phyloP scores from a whole-genome alignment of 2,797 vertebrate genomes.

The Sorex maritimensis region DNA sequence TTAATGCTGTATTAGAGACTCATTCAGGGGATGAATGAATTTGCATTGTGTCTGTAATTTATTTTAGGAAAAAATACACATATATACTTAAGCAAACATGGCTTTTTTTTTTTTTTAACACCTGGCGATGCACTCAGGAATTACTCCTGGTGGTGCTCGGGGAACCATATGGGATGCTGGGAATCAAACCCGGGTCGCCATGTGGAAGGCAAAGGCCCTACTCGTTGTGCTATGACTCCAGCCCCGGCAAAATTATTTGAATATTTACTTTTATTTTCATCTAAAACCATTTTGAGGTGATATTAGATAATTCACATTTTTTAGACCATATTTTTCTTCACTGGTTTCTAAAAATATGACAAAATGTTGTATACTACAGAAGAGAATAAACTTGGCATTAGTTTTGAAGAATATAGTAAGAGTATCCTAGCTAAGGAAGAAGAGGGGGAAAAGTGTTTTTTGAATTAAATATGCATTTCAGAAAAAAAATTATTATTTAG shows the following conservation, averaged over 20 bases:
- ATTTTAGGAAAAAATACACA: slow-evolving; percentile 47
- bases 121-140: too few relatives aligned
- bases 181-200: too few relatives aligned
- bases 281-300: slow-evolving; percentile 44
- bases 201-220: too few relatives aligned
- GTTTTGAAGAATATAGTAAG: neutral
- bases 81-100: neutral
- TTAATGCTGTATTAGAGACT: slow-evolving; percentile 44
- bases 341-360: slow-evolving; percentile 48
- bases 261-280: slow-evolving; percentile 16
- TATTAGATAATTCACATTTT: slow-evolving; percentile 39
- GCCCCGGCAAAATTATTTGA: slow-evolving; percentile 35
- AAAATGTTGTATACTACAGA: neutral
- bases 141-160: too few relatives aligned
- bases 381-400: neutral
- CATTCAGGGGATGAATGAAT: neutral
- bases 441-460: neutral
- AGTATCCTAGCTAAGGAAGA: neutral
- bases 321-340: slow-evolving; percentile 42
- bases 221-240: too few relatives aligned
- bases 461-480: slow-evolving; percentile 49
- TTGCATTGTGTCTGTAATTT: slow-evolving; percentile 61
- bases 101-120: too few relatives aligned
- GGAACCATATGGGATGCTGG: too few relatives aligned
- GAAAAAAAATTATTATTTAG: slow-evolving; percentile 56